phyloP scores from a whole-genome alignment of 2,113 vertebrate genomes.

The Strix uralensis region DNA sequence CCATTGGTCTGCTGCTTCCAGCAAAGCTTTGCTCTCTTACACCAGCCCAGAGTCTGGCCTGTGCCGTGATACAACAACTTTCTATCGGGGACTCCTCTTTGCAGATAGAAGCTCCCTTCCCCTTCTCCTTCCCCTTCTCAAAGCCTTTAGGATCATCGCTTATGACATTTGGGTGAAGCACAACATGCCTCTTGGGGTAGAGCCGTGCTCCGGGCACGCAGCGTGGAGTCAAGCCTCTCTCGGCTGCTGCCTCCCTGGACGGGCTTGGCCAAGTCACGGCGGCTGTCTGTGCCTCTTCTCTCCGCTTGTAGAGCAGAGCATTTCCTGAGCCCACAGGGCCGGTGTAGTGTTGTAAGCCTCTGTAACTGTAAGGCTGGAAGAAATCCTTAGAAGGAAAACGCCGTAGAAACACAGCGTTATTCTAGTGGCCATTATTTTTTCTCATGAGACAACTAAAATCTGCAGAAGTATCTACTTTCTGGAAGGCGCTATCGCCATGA shows the following conservation, averaged over 20 bases:
- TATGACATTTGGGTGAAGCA: not conserved
- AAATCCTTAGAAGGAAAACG: not conserved
- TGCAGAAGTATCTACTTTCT: not conserved
- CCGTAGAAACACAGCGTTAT: not conserved
- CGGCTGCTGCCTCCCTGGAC: accelerated
- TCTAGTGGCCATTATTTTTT: not conserved
- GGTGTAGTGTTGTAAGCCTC: not conserved
- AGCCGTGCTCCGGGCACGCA: accelerated
- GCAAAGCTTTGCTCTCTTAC: not conserved
- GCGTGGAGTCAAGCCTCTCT: not conserved
- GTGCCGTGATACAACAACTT: not conserved
- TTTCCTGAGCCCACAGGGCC: not conserved
- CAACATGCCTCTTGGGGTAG: not conserved
- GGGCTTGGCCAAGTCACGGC: not conserved
- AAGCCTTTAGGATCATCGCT: not conserved
- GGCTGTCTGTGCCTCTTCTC: not conserved
- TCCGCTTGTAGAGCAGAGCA: not conserved
- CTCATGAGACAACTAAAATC: not conserved
- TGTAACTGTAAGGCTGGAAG: not conserved
- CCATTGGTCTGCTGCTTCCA: not conserved
- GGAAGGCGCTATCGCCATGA: not conserved
- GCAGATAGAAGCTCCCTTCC: not conserved
- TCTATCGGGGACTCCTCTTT: not conserved
- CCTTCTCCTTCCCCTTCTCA: not conserved
- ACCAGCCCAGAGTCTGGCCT: not conserved